phyloP scores from a whole-genome alignment of 2,797 vertebrate species.

The Micrastur ruficollis region DNA sequence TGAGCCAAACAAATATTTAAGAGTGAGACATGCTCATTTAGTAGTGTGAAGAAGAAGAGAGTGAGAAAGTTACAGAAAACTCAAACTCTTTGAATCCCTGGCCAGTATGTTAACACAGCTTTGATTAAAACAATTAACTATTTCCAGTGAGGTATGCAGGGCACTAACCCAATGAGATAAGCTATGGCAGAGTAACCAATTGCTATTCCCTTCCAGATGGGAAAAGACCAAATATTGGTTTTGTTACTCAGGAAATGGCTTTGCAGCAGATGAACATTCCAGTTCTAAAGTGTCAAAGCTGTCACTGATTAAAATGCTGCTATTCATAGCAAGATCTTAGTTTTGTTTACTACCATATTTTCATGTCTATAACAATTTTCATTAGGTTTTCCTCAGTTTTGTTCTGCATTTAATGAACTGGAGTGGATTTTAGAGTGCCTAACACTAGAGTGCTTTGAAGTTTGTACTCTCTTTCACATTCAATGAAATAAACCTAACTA shows the following conservation, averaged over 20 bases:
- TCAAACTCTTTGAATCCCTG: not conserved
- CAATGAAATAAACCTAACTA: not conserved
- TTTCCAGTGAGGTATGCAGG: not conserved
- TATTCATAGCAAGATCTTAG: not conserved
- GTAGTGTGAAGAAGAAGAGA: not conserved
- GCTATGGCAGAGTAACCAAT: not conserved
- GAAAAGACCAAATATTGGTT: not conserved
- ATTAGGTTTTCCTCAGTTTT: not conserved
- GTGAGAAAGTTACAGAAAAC: not conserved
- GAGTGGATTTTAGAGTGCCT: not conserved
- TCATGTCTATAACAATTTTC: not conserved
- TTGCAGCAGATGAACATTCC: not conserved
- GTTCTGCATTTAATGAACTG: not conserved
- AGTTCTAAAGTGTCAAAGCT: not conserved
- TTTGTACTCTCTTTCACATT: not conserved
- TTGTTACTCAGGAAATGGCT: not conserved
- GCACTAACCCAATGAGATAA: not conserved
- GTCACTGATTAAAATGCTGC: not conserved
- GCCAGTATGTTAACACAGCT: not conserved
- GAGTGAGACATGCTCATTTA: not conserved
- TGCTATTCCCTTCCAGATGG: not conserved
- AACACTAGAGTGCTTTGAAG: not conserved
- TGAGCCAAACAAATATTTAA: not conserved
- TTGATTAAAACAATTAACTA: not conserved
- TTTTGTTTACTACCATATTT: not conserved